Conservation (phyloP, 2,113 vertebrate genomes). For the Cariama cristata region DNA sequence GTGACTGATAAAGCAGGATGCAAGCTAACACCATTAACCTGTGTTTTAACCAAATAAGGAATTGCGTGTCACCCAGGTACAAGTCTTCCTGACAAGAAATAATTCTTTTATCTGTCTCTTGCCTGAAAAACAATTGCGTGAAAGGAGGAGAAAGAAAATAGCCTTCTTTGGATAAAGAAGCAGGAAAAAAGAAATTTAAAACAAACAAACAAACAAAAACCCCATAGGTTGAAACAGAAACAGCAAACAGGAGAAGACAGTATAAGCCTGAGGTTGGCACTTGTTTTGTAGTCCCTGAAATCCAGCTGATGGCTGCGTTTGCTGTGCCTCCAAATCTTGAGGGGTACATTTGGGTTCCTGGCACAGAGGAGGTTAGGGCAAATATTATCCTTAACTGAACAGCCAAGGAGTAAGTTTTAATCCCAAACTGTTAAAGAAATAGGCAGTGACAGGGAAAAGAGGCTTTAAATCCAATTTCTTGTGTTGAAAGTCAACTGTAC, state of each 20-base stretch:
- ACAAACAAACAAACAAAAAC: neutral
- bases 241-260: neutral
- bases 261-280: neutral
- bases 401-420: neutral
- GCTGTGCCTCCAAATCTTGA: neutral
- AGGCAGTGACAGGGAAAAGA: neutral
- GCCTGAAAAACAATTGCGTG: neutral
- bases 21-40: neutral
- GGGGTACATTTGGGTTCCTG: neutral
- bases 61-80: neutral
- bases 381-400: neutral
- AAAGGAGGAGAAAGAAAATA: slow-evolving; percentile 21
- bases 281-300: neutral
- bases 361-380: neutral
- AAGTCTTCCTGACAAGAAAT: slow-evolving; percentile 18
- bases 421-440: neutral
- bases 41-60: slow-evolving; percentile 24
- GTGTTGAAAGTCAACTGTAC: neutral
- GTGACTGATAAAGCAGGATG: neutral
- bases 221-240: neutral
- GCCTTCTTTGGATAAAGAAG: slow-evolving; percentile 8
- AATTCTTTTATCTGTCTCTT: slow-evolving; percentile 55
- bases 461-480: neutral
- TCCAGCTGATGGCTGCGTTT: neutral
- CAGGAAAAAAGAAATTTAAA: neutral